phyloP scores from a whole-genome alignment of 2,797 vertebrate species.

The Cercopithecus mitis region DNA sequence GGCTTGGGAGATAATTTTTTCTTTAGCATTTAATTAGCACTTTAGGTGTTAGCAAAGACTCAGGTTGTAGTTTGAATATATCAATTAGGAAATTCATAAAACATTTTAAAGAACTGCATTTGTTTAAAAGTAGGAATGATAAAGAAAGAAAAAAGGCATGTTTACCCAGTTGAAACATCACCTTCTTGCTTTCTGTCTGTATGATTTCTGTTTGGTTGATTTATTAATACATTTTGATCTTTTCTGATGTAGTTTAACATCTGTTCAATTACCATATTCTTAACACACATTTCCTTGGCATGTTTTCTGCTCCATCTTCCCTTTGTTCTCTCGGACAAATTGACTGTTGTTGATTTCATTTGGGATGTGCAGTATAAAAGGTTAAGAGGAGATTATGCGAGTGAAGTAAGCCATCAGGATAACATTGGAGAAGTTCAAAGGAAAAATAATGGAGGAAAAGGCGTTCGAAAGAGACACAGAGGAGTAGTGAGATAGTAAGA shows the following conservation, averaged over 20 bases:
- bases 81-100: not conserved
- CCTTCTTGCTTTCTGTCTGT: constrained; percentile 63
- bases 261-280: constrained; percentile 75
- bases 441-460: not conserved
- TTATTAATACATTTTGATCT: constrained; percentile 71
- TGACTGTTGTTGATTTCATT: constrained; percentile 68
- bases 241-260: constrained; percentile 67
- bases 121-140: not conserved
- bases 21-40: not conserved
- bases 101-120: not conserved
- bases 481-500: not conserved
- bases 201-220: constrained; percentile 67
- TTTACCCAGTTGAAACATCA: constrained; percentile 66
- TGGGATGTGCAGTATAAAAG: constrained; percentile 65
- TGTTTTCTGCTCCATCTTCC: constrained; percentile 53
- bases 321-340: constrained; percentile 70
- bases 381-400: constrained; percentile 72
- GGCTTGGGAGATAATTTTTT: not conserved
- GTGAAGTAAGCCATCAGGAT: constrained; percentile 58
- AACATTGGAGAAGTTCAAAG: constrained; percentile 54
- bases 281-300: constrained; percentile 59
- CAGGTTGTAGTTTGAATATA: not conserved
- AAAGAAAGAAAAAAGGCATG: not conserved
- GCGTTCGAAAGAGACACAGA: not conserved
- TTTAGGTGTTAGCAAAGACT: not conserved